These are phyloP conservation scores for Varanus salvator DNA, from an alignment of 2,113 vertebrate species.

Conservation along the genomic window DNA sequence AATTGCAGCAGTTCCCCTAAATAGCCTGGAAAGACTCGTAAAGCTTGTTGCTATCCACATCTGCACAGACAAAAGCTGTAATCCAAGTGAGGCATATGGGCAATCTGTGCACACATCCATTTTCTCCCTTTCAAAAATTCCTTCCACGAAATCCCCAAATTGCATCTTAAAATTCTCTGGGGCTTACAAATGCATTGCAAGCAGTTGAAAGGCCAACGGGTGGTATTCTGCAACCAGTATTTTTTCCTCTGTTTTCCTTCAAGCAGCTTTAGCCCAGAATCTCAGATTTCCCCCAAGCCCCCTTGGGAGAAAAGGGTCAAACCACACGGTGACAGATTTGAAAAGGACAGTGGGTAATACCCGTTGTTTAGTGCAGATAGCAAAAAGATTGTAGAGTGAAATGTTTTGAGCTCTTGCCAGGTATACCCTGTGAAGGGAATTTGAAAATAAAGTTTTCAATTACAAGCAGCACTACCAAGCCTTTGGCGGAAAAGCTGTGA, in stretches of 20 bases:
- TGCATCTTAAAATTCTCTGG: neutral
- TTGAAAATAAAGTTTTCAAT: slow-evolving; percentile 62
- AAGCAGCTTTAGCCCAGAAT: neutral
- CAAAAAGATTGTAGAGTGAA: slow-evolving; percentile 50
- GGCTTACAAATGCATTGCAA: neutral
- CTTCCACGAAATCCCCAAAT: neutral
- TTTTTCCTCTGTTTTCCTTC: neutral
- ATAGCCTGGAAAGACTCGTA: neutral
- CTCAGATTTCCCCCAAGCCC: too few species aligned
- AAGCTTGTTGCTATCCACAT: neutral
- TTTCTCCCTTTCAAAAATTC: neutral
- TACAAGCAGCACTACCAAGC: slow-evolving; percentile 48
- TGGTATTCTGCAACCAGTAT: neutral
- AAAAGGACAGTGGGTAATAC: slow-evolving; percentile 1
- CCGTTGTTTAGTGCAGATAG: slow-evolving; percentile 32
- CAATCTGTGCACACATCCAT: neutral
- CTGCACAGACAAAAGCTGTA: neutral
- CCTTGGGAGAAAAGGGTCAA: slow-evolving; percentile 36
- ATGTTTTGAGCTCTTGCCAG: slow-evolving; percentile 66
- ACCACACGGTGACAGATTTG: slow-evolving; percentile 17
- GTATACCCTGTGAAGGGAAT: slow-evolving; percentile 58
- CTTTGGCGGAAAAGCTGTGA: slow-evolving; percentile 48
- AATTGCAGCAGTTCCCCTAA: neutral
- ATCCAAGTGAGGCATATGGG: neutral
- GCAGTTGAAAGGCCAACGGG: neutral